These are phyloP conservation scores for Gila orcuttii DNA, from an alignment of 2,113 vertebrate genomes.

Conservation along the genomic window DNA sequence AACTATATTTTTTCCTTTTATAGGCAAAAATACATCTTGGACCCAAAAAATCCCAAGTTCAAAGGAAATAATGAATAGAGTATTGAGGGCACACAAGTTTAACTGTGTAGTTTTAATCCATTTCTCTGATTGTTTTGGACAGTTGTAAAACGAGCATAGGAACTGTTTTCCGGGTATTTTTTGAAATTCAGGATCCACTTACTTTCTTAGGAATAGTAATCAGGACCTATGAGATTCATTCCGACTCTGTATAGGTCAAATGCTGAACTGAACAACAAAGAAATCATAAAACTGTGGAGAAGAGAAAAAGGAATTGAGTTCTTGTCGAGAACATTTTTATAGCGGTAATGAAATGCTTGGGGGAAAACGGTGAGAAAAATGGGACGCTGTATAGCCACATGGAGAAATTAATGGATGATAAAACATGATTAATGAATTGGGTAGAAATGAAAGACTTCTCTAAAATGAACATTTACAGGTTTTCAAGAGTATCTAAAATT, in stretches of 20 bases:
- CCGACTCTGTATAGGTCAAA: neutral
- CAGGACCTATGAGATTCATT: neutral
- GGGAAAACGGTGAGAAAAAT: slow-evolving; percentile 21
- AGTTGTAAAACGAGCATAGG: neutral
- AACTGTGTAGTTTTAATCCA: neutral
- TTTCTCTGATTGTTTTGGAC: slow-evolving; percentile 1
- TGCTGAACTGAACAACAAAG: neutral
- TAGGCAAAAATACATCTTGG: neutral
- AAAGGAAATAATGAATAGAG: neutral
- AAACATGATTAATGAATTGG: slow-evolving; percentile 34
- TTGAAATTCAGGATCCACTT: neutral
- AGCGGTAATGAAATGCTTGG: slow-evolving; percentile 26
- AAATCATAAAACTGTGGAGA: slow-evolving; percentile 13
- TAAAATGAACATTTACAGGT: slow-evolving; percentile 18
- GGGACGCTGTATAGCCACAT: slow-evolving; percentile 1
- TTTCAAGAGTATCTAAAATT: slow-evolving; percentile 23
- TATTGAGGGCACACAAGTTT: neutral
- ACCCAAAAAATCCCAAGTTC: neutral
- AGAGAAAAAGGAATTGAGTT: slow-evolving; percentile 31
- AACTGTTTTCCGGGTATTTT: neutral
- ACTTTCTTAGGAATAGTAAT: neutral
- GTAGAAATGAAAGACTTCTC: slow-evolving; percentile 23
- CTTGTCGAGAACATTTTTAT: slow-evolving; percentile 15
- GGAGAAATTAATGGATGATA: slow-evolving; percentile 26
- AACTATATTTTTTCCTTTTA: neutral